A percentile compares a stretch with the other conserved stretches of the same genome.
Evolutionary conservation across 2,797 vertebrate genomes (phyloP).

Genomic region (Loriculus beryllinus): DNA sequence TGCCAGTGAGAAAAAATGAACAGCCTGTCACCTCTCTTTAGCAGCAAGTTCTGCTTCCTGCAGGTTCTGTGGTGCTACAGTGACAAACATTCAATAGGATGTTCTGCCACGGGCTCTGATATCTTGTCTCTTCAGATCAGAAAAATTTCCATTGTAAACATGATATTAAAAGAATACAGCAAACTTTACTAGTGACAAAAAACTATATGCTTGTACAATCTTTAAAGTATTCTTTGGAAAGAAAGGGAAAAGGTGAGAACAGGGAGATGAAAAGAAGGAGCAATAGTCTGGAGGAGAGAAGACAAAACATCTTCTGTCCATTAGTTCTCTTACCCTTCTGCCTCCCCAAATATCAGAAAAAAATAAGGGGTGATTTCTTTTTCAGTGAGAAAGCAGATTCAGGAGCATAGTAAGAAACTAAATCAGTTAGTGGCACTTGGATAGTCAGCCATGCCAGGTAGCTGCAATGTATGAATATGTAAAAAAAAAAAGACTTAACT

Average conservation of each 20-base stretch:
- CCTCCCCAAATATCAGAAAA: neutral
- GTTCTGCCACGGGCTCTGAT: constrained; percentile 8
- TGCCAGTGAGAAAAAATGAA: neutral
- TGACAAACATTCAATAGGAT: neutral
- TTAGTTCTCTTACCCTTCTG: neutral
- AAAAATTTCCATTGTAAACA: neutral
- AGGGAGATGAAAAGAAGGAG: neutral
- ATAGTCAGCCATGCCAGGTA: neutral
- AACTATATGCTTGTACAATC: neutral
- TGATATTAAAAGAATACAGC: neutral
- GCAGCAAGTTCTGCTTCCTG: neutral
- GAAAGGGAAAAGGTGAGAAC: neutral
- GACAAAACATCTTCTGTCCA: neutral
- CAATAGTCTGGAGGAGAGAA: neutral
- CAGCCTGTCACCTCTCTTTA: neutral
- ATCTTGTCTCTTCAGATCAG: neutral
- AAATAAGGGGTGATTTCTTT: neutral
- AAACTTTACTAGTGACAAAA: neutral
- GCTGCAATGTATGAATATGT: neutral
- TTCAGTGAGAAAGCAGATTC: neutral
- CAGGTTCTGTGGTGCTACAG: neutral
- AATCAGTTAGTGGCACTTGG: neutral
- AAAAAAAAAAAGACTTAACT: neutral
- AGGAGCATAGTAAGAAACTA: neutral
- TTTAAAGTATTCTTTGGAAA: neutral